Percentiles rank a stretch among this genome's conserved stretches.
Conservation (phyloP, 2,888 invertebrate genomes). For the Mylabris sibirica region DNA sequence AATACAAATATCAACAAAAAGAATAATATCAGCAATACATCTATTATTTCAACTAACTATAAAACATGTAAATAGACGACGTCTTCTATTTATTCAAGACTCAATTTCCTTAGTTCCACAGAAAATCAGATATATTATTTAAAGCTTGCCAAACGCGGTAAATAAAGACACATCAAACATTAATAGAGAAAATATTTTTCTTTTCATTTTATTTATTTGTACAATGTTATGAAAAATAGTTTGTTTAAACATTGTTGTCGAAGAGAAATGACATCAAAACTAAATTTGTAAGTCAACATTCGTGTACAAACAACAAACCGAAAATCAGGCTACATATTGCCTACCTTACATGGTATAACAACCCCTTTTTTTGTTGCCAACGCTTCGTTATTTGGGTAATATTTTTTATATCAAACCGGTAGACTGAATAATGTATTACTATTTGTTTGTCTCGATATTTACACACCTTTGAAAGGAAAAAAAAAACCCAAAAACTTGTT, state of each 20-base stretch:
- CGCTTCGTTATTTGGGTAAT: neutral
- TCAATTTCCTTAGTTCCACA: neutral
- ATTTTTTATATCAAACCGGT: neutral
- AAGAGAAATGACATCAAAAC: neutral
- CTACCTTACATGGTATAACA: neutral
- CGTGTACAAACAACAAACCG: neutral
- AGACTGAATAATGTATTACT: slow-evolving; percentile 7
- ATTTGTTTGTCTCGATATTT: slow-evolving; percentile 1
- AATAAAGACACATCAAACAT: neutral
- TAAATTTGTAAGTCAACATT: neutral
- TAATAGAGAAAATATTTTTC: neutral
- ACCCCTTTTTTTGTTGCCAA: neutral
- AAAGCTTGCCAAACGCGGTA: neutral
- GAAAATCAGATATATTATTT: neutral
- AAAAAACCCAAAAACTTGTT: neutral
- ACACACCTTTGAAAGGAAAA: neutral
- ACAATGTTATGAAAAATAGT: neutral
- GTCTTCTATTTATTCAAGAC: neutral
- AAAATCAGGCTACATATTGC: neutral
- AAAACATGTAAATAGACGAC: neutral
- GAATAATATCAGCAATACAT: neutral
- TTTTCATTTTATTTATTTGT: neutral
- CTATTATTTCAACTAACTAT: neutral
- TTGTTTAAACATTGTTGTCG: neutral
- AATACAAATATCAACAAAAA: neutral